Percentiles rank a stretch among this genome's conserved stretches.
These are phyloP conservation scores for Drosophila littoralis DNA, from an alignment of 1,140 invertebrate genomes.

Conservation along the genomic window DNA sequence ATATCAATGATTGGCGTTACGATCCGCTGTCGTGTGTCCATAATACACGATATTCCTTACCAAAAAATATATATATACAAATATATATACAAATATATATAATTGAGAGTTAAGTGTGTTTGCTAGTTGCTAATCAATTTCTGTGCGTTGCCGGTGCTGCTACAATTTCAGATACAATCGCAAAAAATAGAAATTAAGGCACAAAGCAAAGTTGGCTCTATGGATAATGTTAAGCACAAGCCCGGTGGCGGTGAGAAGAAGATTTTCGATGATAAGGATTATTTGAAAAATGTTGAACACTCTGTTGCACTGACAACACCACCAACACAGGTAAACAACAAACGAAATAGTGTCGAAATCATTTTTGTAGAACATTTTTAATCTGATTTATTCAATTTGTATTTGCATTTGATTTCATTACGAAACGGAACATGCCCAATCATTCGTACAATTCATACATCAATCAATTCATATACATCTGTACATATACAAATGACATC, in stretches of 20 bases:
- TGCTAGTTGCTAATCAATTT: constrained; percentile 68
- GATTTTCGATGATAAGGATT: constrained; percentile 97
- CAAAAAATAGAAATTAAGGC: constrained; percentile 94
- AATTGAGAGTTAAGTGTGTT: constrained; percentile 12
- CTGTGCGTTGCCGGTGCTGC: constrained; percentile 78
- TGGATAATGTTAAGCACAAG: constrained; percentile 97
- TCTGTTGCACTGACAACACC: constrained; percentile 84
- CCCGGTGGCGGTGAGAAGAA: constrained; percentile 97
- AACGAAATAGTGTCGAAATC: constrained; percentile 1
- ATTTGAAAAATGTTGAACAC: constrained; percentile 89
- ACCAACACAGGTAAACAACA: constrained; percentile 83
- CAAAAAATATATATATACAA: not conserved
- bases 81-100: constrained; percentile 28
- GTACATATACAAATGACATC: constrained; percentile 46
- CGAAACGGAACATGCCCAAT: not conserved
- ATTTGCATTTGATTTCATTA: constrained; percentile 52
- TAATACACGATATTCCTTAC: constrained; percentile 27
- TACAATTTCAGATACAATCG: constrained; percentile 91
- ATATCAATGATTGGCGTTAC: constrained; percentile 55
- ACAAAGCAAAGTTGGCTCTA: constrained; percentile 94
- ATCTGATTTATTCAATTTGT: constrained; percentile 49
- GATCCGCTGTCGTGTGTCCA: constrained; percentile 38
- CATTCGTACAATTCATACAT: constrained; percentile 8
- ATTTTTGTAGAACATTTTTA: constrained; percentile 15
- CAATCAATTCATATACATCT: constrained; percentile 15